These are phyloP conservation scores for Amiota mariae DNA, from an alignment of 2,888 invertebrate species.

Conservation along the genomic window DNA sequence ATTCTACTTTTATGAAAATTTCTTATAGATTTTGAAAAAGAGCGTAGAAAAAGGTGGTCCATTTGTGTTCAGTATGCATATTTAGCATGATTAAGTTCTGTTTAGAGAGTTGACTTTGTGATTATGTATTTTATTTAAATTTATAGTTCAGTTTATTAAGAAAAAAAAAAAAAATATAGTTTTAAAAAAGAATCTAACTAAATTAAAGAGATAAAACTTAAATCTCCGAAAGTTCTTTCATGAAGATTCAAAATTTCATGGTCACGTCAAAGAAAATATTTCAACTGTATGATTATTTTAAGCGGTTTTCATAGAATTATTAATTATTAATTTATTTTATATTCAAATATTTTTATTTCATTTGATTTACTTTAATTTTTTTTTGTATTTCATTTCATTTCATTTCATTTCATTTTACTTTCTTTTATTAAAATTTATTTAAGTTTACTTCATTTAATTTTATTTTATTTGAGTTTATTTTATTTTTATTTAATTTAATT, in stretches of 20 bases:
- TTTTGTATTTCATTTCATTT: not conserved
- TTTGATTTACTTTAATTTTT: not conserved
- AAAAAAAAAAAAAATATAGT: slow-evolving; percentile 27
- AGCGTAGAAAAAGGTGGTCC: slow-evolving; percentile 69
- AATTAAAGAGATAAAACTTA: too few relatives aligned
- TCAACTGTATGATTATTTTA: too few relatives aligned
- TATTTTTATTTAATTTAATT: too few relatives aligned
- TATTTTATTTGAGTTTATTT: not conserved
- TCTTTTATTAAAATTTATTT: too few relatives aligned
- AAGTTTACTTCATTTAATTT: not conserved
- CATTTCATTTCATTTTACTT: not conserved
- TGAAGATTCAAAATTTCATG: too few relatives aligned
- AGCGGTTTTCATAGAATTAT: too few relatives aligned
- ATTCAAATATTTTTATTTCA: slow-evolving; percentile 13
- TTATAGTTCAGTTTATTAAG: slow-evolving; percentile 44
- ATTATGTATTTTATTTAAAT: slow-evolving; percentile 36
- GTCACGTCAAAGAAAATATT: too few relatives aligned
- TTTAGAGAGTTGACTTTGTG: slow-evolving; percentile 23
- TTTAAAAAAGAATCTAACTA: too few relatives aligned
- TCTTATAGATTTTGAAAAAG: slow-evolving; percentile 37
- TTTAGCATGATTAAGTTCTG: slow-evolving; percentile 58
- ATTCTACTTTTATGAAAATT: not conserved
- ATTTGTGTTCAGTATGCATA: slow-evolving; percentile 69
- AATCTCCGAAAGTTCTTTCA: too few relatives aligned
- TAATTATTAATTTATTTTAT: too few relatives aligned